Conservation (phyloP, 2,797 vertebrate species). For the Schizopygopsis malacanthus region DNA sequence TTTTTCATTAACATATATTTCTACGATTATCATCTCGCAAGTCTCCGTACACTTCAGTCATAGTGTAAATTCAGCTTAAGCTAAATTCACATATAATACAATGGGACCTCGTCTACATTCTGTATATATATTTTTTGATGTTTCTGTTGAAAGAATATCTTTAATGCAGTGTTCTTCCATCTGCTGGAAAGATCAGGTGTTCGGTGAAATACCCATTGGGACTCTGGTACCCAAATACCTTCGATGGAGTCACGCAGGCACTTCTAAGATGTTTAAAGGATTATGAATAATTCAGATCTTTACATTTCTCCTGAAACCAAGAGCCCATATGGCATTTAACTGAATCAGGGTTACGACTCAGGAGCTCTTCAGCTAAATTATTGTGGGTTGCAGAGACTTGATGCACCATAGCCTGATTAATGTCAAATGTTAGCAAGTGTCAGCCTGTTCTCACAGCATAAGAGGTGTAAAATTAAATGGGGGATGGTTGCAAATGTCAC, state of each 20-base stretch:
- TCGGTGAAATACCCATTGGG: background rate
- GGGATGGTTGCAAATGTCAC: constrained; percentile 54
- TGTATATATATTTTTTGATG: background rate
- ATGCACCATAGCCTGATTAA: constrained; percentile 55
- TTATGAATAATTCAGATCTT: constrained; percentile 54
- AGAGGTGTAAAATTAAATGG: constrained; percentile 40
- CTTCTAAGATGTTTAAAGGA: constrained; percentile 41
- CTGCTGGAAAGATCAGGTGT: constrained; percentile 23
- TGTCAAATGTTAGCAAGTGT: constrained; percentile 57
- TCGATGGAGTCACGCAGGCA: background rate
- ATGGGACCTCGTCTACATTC: background rate
- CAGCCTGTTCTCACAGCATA: constrained; percentile 34
- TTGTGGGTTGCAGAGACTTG: constrained; percentile 36
- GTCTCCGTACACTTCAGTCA: constrained; percentile 11
- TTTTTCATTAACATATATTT: background rate
- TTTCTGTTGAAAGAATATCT: constrained; percentile 5
- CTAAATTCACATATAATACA: background rate
- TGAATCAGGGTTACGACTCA: constrained; percentile 29
- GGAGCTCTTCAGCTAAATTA: constrained; percentile 20
- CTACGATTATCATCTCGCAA: background rate
- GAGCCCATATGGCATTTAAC: constrained; percentile 41
- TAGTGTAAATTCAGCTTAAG: background rate
- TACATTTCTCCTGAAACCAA: constrained; percentile 23
- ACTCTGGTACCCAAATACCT: constrained; percentile 7
- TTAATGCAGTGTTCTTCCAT: constrained; percentile 23